Evolutionary conservation across 1,140 invertebrate species (phyloP).

Genomic region (Lanistes nyassanus): DNA sequence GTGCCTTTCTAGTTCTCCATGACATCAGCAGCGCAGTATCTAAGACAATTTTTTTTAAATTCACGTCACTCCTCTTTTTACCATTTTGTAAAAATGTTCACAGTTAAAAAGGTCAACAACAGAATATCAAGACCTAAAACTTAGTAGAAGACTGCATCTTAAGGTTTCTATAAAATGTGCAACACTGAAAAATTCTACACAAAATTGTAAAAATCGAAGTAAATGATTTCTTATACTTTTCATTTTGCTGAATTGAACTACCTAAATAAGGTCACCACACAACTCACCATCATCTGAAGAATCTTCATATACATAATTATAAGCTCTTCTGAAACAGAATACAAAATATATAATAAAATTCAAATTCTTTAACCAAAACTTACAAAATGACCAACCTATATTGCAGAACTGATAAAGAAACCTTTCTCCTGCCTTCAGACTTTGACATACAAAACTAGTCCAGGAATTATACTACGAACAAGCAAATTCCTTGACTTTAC

Average conservation of each 20-base stretch:
- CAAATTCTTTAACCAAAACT: background rate
- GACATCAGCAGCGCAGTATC: background rate
- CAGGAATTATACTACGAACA: background rate
- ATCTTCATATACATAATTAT: slow-evolving; percentile 44
- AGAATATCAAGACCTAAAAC: too few relatives aligned
- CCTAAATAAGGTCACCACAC: too few relatives aligned
- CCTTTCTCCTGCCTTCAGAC: background rate
- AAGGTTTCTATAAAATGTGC: too few relatives aligned
- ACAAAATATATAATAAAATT: background rate
- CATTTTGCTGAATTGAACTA: too few relatives aligned
- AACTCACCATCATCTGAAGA: slow-evolving; percentile 47
- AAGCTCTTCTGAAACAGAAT: slow-evolving; percentile 40
- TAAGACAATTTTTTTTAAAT: background rate
- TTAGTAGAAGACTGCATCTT: too few relatives aligned
- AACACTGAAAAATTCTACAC: too few relatives aligned
- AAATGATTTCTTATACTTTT: too few relatives aligned
- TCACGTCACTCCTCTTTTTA: slow-evolving; percentile 6
- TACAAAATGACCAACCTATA: too few relatives aligned
- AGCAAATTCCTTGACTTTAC: background rate
- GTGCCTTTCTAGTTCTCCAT: background rate
- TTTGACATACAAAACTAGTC: background rate
- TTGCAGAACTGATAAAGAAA: too few relatives aligned
- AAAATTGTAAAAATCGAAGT: too few relatives aligned
- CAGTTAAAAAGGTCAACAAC: too few relatives aligned
- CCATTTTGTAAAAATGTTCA: slow-evolving; percentile 6